These are phyloP conservation scores for Danio aesculapii DNA, from an alignment of 2,797 vertebrate genomes.

Conservation along the genomic window DNA sequence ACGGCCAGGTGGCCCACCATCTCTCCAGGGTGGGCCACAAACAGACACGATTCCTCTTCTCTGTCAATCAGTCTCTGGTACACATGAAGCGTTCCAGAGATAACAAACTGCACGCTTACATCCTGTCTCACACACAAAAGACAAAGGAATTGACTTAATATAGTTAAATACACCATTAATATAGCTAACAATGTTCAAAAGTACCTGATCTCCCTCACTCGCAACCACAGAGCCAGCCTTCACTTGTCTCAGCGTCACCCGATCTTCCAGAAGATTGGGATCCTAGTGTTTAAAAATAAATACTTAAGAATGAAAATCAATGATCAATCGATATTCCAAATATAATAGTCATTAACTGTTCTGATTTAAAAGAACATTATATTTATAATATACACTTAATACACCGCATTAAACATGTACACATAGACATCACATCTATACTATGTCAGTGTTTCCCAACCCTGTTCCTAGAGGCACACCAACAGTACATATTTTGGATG, in stretches of 20 bases:
- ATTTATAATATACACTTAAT: background rate
- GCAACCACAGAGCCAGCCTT: constrained; percentile 88
- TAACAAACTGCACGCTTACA: constrained; percentile 89
- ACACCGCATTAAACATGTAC: too few relatives aligned
- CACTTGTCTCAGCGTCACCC: constrained; percentile 88
- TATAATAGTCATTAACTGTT: background rate
- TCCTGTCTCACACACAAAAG: constrained; percentile 80
- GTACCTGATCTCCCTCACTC: constrained; percentile 93
- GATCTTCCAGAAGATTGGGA: constrained; percentile 82
- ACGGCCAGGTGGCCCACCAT: constrained; percentile 93
- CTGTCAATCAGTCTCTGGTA: constrained; percentile 94
- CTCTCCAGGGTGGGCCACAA: constrained; percentile 92
- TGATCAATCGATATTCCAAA: background rate
- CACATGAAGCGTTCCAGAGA: constrained; percentile 90
- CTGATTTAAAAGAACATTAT: background rate
- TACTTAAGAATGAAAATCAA: background rate
- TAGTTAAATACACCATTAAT: background rate
- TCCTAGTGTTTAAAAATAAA: constrained; percentile 73
- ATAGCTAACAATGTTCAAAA: background rate
- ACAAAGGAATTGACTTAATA: background rate
- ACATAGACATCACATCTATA: too few relatives aligned
- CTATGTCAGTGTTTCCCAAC: too few relatives aligned
- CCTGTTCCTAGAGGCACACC: too few relatives aligned
- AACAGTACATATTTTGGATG: too few relatives aligned
- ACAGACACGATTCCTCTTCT: constrained; percentile 89